Evolutionary conservation across 2,797 vertebrate species (phyloP), one percentile per base, ranked within the genome.

Genomic region (Acipenser ruthenus): DNA sequence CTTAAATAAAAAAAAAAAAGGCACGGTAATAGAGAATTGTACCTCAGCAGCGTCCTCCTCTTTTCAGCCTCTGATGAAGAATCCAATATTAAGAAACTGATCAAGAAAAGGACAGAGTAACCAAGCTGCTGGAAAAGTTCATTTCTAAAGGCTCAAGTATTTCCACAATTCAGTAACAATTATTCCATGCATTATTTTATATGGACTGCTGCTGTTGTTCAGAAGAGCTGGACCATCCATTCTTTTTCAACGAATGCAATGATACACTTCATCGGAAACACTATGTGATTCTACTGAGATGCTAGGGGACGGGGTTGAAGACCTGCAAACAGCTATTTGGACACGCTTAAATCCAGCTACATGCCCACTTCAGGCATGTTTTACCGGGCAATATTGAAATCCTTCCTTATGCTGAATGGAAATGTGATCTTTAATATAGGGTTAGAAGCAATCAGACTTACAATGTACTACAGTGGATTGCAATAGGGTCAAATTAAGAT

Each of bases 1-100:
- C 82, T 82, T 48, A 83, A 62, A 7, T 62, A 73, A 82, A 62
- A 83, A 73, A 82, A 82, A 83, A 81, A 77, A 79, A 79, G 86
- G 82, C 23, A 37, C 23, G 72, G 72, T 89, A 87, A 92, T 93
- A 92, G 92, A 91, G 93, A 96, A 93, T 82, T 83, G 89, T 93
- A 93, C 94, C 91, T 96, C 94, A 95, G 93, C 93, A 86, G 79
- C 93, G 89, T 94, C 95, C 90, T 96, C 95, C 91, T 95, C 91
- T 95, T 96, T 97, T 88, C 95, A 96, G 90, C 94, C 94, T 91
- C 89, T 95, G 91, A 92, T 95, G 94, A 96, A 94, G 93, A 97
- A 94, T 85, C 91, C 90, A 88, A 93, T 94, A 93, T 95, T 96
- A 94, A 94, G 93, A 94, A 95, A 96, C 91, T 94, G 92, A 96